Percentiles rank a stretch among this genome's conserved stretches.
phyloP scores from a whole-genome alignment of 2,113 vertebrate genomes.

The Macrotus californicus region DNA sequence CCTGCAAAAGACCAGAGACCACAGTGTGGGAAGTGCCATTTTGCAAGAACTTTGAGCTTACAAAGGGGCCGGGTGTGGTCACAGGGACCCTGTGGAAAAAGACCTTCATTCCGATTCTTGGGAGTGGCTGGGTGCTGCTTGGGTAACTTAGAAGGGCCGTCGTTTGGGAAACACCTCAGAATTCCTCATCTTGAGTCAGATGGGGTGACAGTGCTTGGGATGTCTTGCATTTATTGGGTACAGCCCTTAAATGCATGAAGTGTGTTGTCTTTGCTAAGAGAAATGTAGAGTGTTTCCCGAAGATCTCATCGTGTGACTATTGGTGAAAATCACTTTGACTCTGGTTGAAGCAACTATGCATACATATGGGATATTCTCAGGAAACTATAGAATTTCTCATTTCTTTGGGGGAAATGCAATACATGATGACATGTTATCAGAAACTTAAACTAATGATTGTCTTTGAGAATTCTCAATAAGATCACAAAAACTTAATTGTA shows the following conservation, averaged over 20 bases:
- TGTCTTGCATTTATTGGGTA: background rate
- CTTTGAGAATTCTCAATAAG: slow-evolving; percentile 55
- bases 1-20: background rate
- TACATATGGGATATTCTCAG: background rate
- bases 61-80: background rate
- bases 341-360: background rate
- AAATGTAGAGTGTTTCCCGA: slow-evolving; percentile 8
- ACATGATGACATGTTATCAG: background rate
- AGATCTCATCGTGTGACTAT: slow-evolving; percentile 34
- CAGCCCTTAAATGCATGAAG: background rate
- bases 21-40: background rate
- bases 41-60: background rate
- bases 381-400: background rate
- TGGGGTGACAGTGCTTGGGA: background rate
- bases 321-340: slow-evolving; percentile 19
- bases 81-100: background rate
- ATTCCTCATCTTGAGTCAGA: background rate
- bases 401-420: background rate
- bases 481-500: slow-evolving; percentile 22
- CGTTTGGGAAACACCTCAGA: background rate
- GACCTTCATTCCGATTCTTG: background rate
- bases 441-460: background rate
- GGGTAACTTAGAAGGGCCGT: background rate
- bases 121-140: background rate
- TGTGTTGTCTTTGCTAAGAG: background rate